phyloP scores from a whole-genome alignment of 2,797 vertebrate genomes.

The Monodelphis domestica region DNA sequence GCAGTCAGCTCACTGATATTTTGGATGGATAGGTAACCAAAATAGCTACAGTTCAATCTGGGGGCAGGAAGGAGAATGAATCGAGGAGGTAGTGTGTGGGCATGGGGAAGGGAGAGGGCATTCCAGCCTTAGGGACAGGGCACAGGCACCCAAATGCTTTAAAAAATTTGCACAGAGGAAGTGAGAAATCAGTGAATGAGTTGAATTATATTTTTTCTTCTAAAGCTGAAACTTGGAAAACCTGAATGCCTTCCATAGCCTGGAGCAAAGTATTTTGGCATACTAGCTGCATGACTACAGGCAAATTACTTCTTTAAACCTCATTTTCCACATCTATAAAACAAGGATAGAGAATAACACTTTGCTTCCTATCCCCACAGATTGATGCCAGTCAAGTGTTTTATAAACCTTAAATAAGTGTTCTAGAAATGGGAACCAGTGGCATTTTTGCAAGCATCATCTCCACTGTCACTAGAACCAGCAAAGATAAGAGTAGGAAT shows the following conservation, averaged over 20 bases:
- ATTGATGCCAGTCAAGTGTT: not conserved
- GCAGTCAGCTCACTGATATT: not conserved
- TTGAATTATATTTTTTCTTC: not conserved
- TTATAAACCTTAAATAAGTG: conserved; percentile 8
- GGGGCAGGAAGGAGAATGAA: not conserved
- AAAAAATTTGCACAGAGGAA: not conserved
- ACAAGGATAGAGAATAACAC: not conserved
- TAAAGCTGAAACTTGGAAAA: conserved; percentile 16
- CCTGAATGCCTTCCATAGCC: not conserved
- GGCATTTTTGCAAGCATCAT: not conserved
- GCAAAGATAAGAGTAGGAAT: not conserved
- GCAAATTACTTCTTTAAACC: too few species aligned
- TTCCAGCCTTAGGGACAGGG: not conserved
- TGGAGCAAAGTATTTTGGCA: not conserved
- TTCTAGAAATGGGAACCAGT: not conserved
- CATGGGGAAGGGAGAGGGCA: not conserved
- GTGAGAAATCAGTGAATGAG: not conserved
- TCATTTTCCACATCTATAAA: not conserved
- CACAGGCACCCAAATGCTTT: not conserved
- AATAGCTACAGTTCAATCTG: not conserved
- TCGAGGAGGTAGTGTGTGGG: not conserved
- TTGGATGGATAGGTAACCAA: not conserved
- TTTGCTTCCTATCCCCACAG: not conserved
- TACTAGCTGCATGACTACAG: not conserved
- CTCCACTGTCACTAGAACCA: not conserved